These are phyloP conservation scores for Platypus cylindrus DNA, from an alignment of 2,888 invertebrate species.

Conservation along the genomic window DNA sequence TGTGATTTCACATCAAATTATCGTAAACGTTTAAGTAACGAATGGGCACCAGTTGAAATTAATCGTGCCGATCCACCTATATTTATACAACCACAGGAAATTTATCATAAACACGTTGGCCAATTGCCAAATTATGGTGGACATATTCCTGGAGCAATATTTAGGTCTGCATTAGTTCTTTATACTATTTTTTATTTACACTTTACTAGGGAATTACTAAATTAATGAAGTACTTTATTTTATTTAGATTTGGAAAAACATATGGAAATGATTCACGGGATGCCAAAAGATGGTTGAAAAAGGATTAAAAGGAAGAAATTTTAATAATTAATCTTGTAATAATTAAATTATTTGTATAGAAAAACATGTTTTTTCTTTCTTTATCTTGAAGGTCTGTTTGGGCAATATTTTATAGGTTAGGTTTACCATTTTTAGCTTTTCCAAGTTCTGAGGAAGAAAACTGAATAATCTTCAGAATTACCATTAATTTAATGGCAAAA, in stretches of 20 bases:
- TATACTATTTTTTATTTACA: slow-evolving; percentile 4
- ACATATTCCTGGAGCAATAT: slow-evolving; percentile 61
- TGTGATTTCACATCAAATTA: slow-evolving; percentile 66
- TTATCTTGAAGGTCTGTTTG: no score
- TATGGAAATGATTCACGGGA: slow-evolving; percentile 61
- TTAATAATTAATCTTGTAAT: not conserved
- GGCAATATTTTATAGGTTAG: no score
- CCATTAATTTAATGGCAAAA: no score
- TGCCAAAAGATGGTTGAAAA: slow-evolving; percentile 60
- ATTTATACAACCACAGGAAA: slow-evolving; percentile 41
- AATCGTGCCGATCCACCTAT: slow-evolving; percentile 39
- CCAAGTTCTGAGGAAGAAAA: no score
- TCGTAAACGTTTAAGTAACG: slow-evolving; percentile 54
- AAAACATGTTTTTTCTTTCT: no score
- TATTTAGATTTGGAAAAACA: slow-evolving; percentile 56
- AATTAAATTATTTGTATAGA: no score
- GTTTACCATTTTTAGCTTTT: no score
- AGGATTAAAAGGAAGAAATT: slow-evolving; percentile 37
- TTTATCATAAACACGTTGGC: slow-evolving; percentile 62
- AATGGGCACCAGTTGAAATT: slow-evolving; percentile 60
- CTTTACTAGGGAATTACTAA: not conserved
- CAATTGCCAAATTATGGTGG: slow-evolving; percentile 67
- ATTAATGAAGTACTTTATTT: slow-evolving; percentile 2
- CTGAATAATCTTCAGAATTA: no score
- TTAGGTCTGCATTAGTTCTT: slow-evolving; percentile 40